Percentiles rank a stretch among this genome's conserved stretches.
Evolutionary conservation across 2,888 invertebrate species (phyloP).

Genomic region (Aethes cnicana): DNA sequence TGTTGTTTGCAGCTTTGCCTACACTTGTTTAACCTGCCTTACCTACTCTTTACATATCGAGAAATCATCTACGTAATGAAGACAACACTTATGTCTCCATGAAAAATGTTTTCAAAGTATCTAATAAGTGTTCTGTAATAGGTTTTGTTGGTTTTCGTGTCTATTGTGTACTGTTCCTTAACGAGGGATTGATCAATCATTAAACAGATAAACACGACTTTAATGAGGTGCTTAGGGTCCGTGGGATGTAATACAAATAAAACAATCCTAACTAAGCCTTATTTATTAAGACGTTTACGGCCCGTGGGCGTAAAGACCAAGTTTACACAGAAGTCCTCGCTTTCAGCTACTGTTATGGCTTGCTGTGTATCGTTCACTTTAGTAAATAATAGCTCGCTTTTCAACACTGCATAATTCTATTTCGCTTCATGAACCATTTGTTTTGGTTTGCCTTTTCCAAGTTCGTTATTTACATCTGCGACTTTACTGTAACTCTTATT

Average conservation of each 20-base stretch:
- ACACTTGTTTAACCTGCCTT: too few species aligned
- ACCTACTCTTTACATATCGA: too few species aligned
- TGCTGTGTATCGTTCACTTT: slow-evolving; percentile 11
- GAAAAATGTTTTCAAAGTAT: too few species aligned
- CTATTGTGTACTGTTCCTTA: background rate
- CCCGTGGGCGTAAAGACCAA: slow-evolving; percentile 24
- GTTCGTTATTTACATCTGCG: slow-evolving; percentile 14
- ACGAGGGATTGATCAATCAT: slow-evolving; percentile 21
- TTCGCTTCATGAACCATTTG: slow-evolving; percentile 1
- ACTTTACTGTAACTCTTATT: slow-evolving; percentile 17
- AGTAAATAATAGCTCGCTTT: slow-evolving; percentile 15
- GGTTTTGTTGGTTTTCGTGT: background rate
- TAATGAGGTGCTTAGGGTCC: slow-evolving; percentile 23
- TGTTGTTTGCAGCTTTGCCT: too few species aligned
- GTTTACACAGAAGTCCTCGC: slow-evolving; percentile 19
- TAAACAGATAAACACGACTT: slow-evolving; percentile 8
- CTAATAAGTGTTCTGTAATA: slow-evolving; percentile 1
- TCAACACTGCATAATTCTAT: background rate
- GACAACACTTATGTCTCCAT: too few species aligned
- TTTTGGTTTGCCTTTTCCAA: slow-evolving; percentile 12
- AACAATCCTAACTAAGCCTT: slow-evolving; percentile 20
- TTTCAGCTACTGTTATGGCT: slow-evolving; percentile 19
- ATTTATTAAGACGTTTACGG: slow-evolving; percentile 27
- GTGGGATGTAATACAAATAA: slow-evolving; percentile 26
- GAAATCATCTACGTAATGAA: too few species aligned